These are phyloP conservation scores for Thaumatotibia leucotreta DNA, from an alignment of 1,140 invertebrate genomes.

Conservation along the genomic window DNA sequence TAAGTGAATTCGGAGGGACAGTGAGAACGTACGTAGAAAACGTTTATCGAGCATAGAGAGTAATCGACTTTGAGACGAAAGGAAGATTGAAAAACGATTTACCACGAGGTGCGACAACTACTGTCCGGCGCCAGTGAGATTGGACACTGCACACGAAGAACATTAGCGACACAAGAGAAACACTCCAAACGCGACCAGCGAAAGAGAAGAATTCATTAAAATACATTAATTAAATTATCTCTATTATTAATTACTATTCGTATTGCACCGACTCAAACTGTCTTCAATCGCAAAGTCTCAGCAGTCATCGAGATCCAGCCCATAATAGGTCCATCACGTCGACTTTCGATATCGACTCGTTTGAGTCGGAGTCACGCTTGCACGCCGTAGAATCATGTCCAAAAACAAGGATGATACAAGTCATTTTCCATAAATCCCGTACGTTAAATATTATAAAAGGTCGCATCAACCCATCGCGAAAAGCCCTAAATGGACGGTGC, in stretches of 20 bases:
- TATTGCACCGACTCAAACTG: neutral
- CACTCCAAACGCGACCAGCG: neutral
- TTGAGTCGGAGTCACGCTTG: neutral
- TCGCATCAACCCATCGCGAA: too few relatives aligned
- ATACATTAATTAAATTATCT: neutral
- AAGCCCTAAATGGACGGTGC: too few relatives aligned
- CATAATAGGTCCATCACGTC: neutral
- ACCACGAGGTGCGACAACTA: neutral
- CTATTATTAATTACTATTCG: neutral
- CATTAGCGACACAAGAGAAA: neutral
- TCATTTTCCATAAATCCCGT: neutral
- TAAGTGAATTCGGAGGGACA: neutral
- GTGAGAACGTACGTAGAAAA: neutral
- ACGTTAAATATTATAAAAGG: too few relatives aligned
- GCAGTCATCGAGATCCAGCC: neutral
- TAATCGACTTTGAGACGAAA: neutral
- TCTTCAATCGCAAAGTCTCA: neutral
- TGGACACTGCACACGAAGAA: neutral
- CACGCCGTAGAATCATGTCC: neutral
- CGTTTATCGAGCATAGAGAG: neutral
- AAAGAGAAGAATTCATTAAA: neutral
- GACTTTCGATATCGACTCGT: neutral
- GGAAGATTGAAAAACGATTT: neutral
- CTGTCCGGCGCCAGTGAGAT: neutral
- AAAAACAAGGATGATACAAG: too few relatives aligned